phyloP scores from a whole-genome alignment of 2,113 vertebrate species.

The Hemiprocne comata region DNA sequence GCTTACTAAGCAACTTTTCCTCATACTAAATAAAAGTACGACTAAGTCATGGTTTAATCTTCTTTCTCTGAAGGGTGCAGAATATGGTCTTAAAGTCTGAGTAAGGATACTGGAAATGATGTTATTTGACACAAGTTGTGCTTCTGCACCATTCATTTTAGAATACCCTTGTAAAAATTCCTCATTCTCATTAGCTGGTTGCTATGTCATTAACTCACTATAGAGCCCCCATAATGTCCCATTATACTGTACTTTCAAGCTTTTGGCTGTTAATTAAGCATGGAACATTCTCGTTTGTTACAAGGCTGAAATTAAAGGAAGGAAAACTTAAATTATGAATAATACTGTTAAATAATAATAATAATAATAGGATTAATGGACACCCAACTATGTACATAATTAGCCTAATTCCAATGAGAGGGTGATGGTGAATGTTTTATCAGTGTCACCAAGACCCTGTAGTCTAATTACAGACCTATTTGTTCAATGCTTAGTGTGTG shows the following conservation, averaged over 20 bases:
- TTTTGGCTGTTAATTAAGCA: constrained; percentile 68
- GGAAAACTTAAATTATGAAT: constrained; percentile 63
- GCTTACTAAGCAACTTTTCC: background rate
- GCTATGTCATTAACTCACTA: constrained; percentile 44
- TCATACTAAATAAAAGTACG: background rate
- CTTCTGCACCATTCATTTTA: constrained; percentile 26
- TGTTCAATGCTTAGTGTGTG: constrained; percentile 38
- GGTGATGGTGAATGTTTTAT: constrained; percentile 60
- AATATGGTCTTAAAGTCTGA: background rate
- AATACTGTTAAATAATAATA: constrained; percentile 68
- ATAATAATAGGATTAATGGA: constrained; percentile 68
- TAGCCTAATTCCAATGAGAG: constrained; percentile 57
- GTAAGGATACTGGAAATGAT: background rate
- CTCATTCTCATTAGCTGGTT: constrained; percentile 38
- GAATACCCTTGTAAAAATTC: constrained; percentile 23
- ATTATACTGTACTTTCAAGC: constrained; percentile 50
- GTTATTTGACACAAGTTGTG: background rate
- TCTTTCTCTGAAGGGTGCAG: background rate
- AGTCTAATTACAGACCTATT: constrained; percentile 69
- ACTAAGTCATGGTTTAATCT: too few relatives aligned
- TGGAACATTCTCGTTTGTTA: constrained; percentile 61
- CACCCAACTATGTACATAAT: constrained; percentile 65
- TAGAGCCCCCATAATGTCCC: constrained; percentile 39
- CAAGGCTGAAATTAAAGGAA: constrained; percentile 65
- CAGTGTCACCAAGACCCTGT: constrained; percentile 60